Percentiles rank a stretch among this genome's conserved stretches.
Evolutionary conservation across 2,797 vertebrate species (phyloP).

Genomic region (Neoniphon sammara): DNA sequence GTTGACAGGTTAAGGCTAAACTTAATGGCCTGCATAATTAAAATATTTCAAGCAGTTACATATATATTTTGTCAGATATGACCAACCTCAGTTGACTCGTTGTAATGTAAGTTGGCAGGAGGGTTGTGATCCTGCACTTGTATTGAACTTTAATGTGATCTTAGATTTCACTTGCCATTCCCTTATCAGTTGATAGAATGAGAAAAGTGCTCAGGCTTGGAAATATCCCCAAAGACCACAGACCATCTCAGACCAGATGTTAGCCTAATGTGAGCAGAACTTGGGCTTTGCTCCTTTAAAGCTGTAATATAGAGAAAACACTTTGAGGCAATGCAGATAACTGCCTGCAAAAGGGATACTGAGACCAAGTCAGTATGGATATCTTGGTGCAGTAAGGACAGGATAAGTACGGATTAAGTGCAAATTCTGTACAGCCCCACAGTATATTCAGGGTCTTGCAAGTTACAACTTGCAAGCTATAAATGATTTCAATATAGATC

Average conservation of each 20-base stretch:
- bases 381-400: background rate
- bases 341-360: background rate
- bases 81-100: constrained; percentile 5
- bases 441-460: background rate
- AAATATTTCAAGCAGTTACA: constrained; percentile 11
- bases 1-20: constrained; percentile 27
- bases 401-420: background rate
- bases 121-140: constrained; percentile 6
- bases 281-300: constrained; percentile 27
- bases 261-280: constrained; percentile 17
- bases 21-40: background rate
- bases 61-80: constrained; percentile 16
- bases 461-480: too few species aligned
- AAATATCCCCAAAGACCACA: constrained; percentile 27
- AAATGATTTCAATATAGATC: too few species aligned
- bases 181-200: constrained; percentile 17
- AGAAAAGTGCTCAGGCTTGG: background rate
- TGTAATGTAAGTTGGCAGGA: constrained; percentile 16
- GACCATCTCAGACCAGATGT: constrained; percentile 43
- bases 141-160: constrained; percentile 12
- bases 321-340: constrained; percentile 7
- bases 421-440: background rate
- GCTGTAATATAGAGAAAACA: constrained; percentile 31
- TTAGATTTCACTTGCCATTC: constrained; percentile 12
- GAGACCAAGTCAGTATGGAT: background rate